Evolutionary conservation across 2,113 vertebrate species (phyloP).

Genomic region (Xiphophorus maculatus): DNA sequence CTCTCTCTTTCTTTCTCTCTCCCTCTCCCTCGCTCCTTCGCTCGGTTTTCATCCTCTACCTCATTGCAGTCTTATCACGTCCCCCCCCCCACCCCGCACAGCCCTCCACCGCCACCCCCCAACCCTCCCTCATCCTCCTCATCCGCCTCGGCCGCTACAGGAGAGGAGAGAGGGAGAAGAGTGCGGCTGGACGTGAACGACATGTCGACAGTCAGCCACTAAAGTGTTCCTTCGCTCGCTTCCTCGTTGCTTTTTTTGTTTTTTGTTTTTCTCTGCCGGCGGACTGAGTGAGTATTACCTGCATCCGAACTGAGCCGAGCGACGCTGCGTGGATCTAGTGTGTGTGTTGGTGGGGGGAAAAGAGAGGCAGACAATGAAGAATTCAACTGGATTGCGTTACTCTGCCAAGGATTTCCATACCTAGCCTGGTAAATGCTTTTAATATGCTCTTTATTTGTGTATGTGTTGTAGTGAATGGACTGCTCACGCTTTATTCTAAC

Average conservation of each 20-base stretch:
- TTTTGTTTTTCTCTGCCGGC: slow-evolving; percentile 48
- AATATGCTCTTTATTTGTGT: slow-evolving; percentile 37
- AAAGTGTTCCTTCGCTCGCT: slow-evolving; percentile 81
- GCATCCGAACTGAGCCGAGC: slow-evolving; percentile 65
- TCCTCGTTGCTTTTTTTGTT: slow-evolving; percentile 58
- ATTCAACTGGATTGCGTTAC: slow-evolving; percentile 73
- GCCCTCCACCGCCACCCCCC: slow-evolving; percentile 30
- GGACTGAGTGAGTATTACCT: slow-evolving; percentile 80
- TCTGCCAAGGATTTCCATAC: slow-evolving; percentile 72
- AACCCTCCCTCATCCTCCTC: slow-evolving; percentile 60
- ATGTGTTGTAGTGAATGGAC: slow-evolving; percentile 59
- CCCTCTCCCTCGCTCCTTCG: slow-evolving; percentile 18
- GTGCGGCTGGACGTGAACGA: slow-evolving; percentile 78
- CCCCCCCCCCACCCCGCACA: slow-evolving; percentile 47
- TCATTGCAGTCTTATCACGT: slow-evolving; percentile 96
- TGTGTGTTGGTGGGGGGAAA: background rate
- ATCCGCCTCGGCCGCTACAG: slow-evolving; percentile 84
- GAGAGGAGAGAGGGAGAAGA: slow-evolving; percentile 77
- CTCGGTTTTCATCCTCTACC: slow-evolving; percentile 77
- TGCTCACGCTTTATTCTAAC: slow-evolving; percentile 65
- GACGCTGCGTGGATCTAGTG: slow-evolving; percentile 65
- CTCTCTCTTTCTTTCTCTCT: background rate
- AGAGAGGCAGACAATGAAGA: slow-evolving; percentile 70
- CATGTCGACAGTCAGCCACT: slow-evolving; percentile 82
- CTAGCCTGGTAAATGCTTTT: slow-evolving; percentile 69